Evolutionary conservation across 2,113 vertebrate species (phyloP), one percentile per base, ranked within the genome.

Genomic region (Phoxinus phoxinus): DNA sequence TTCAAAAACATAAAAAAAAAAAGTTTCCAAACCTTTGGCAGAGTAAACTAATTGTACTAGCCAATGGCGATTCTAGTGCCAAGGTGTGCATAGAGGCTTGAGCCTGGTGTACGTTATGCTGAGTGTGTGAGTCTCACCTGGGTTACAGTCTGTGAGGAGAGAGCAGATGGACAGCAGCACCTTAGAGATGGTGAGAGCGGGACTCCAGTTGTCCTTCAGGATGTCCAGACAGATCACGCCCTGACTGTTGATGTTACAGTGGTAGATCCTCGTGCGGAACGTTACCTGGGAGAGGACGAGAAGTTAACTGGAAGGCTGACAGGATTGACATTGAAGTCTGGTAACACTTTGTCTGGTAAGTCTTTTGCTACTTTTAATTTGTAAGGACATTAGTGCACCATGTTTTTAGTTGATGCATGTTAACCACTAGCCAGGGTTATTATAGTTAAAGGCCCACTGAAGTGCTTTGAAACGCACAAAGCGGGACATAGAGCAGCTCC

Each of bases 161-260:
- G 96, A 97, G 93, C 96, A 97, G 94, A 97, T 97, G 87, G 96
- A 97, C 79, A 97, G 95, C 69, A 97, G 96, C 81, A 97, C 96
- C 94, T 97, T 97, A 79, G 96, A 97, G 92, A 97, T 90, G 87
- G 89, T 90, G 82, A 90, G 89, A 3, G 89, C 89, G 12, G 89
- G 89, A 87, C 89, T 90, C 89, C 89, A 90, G 89, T 90, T 90
- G 83, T 90, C 89, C 85, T 90, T 90, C 83, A 90, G 79, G 73
- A 90, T 90, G 87, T 90, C 96, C 93, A 97, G 93, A 88, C 96
- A 97, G 93, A 97, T 97, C 90, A 97, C 96, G 0, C 96, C 96
- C 92, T 97, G 96, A 92, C 96, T 97, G 94, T 97, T 97, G 84
- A 97, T 97, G 80, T 97, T 97, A 93, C 96, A 97, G 93, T 97